Conservation (phyloP, 2,113 vertebrate species). For the Notechis scutatus region DNA sequence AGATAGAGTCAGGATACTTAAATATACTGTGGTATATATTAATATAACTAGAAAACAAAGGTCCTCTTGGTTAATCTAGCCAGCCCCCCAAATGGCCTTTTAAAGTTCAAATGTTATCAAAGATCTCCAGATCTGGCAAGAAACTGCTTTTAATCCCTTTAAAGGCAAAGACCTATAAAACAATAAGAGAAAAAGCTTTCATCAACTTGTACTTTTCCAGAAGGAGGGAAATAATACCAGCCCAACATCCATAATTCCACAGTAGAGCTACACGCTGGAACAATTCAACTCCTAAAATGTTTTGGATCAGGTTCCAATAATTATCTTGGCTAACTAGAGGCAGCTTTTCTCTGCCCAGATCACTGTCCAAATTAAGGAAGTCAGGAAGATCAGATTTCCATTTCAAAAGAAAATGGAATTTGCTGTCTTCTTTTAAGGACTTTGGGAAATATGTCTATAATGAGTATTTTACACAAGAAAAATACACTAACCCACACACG, state of each 20-base stretch:
- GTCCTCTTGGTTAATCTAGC: neutral
- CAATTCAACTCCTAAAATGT: neutral
- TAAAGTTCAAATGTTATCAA: neutral
- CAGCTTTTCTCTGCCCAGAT: neutral
- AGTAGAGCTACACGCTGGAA: neutral
- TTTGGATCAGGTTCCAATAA: neutral
- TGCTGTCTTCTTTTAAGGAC: neutral
- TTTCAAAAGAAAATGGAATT: neutral
- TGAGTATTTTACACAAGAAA: neutral
- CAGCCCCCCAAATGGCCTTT: neutral
- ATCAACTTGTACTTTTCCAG: neutral
- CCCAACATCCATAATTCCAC: neutral
- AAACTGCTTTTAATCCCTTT: neutral
- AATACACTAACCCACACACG: neutral
- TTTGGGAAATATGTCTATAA: neutral
- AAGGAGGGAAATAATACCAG: neutral
- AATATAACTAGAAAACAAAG: neutral
- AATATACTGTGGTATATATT: neutral
- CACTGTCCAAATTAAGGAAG: neutral
- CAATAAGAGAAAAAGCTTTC: neutral
- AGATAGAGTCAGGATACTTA: neutral
- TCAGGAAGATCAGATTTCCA: neutral
- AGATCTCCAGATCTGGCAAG: neutral
- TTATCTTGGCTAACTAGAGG: neutral
- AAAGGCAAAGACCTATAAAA: neutral